Evolutionary conservation across 2,113 vertebrate species (phyloP).

Genomic region (Oryzias woworae): DNA sequence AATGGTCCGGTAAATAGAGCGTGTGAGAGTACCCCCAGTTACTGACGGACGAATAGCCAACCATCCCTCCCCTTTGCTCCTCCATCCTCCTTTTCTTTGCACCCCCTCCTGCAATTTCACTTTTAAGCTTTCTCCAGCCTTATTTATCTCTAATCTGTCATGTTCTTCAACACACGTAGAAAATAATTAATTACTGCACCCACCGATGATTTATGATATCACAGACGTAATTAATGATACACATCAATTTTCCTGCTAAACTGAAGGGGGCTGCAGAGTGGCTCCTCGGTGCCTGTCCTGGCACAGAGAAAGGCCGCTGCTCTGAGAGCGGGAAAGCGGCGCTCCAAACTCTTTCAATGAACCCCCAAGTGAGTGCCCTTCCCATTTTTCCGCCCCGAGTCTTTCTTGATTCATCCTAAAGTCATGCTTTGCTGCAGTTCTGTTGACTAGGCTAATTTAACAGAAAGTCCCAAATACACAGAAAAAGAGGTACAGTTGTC

Average conservation of each 20-base stretch:
- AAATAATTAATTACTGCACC: slow-evolving; percentile 95
- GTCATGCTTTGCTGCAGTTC: slow-evolving; percentile 25
- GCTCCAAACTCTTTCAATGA: slow-evolving; percentile 17
- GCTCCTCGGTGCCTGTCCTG: slow-evolving; percentile 53
- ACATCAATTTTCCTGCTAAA: slow-evolving; percentile 94
- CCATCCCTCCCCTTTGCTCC: slow-evolving; percentile 34
- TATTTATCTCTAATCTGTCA: slow-evolving; percentile 89
- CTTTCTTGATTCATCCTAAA: slow-evolving; percentile 30
- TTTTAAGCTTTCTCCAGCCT: slow-evolving; percentile 72
- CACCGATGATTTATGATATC: slow-evolving; percentile 95
- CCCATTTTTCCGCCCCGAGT: slow-evolving; percentile 27
- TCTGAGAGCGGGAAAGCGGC: slow-evolving; percentile 55
- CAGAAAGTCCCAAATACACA: slow-evolving; percentile 54
- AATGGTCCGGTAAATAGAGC: slow-evolving; percentile 78
- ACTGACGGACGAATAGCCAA: slow-evolving; percentile 71
- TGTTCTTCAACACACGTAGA: slow-evolving; percentile 86
- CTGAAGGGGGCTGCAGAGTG: slow-evolving; percentile 82
- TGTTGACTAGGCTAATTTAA: slow-evolving; percentile 26
- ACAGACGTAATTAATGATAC: slow-evolving; percentile 97
- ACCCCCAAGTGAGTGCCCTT: slow-evolving; percentile 33
- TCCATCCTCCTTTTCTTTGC: slow-evolving; percentile 33
- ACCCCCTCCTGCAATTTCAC: slow-evolving; percentile 58
- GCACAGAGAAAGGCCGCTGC: slow-evolving; percentile 73
- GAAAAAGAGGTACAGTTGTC: slow-evolving; percentile 64
- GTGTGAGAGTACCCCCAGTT: slow-evolving; percentile 73